Evolutionary conservation across 2,113 vertebrate genomes (phyloP).

Genomic region (Piliocolobus tephrosceles): DNA sequence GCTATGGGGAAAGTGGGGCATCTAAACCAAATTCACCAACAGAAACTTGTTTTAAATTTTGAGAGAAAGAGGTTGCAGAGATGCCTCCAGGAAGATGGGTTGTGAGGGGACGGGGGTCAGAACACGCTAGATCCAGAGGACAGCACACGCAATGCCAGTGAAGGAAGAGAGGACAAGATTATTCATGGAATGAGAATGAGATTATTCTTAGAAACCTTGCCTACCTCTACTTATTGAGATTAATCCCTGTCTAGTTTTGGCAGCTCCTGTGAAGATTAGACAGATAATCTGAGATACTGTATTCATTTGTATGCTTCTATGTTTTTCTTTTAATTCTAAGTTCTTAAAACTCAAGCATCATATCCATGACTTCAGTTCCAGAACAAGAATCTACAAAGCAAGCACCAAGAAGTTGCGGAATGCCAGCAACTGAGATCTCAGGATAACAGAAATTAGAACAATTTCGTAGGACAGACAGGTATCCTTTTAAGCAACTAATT

Average conservation of each 20-base stretch:
- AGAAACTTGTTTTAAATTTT: background rate
- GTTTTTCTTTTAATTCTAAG: background rate
- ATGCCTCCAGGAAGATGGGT: background rate
- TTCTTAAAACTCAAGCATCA: background rate
- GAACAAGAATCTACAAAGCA: background rate
- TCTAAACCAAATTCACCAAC: background rate
- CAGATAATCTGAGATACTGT: background rate
- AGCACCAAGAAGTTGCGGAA: background rate
- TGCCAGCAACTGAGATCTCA: background rate
- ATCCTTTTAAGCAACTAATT: background rate
- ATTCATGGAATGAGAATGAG: background rate
- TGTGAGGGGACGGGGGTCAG: background rate
- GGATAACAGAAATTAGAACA: background rate
- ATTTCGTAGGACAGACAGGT: background rate
- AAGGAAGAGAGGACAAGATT: background rate
- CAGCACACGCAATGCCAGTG: background rate
- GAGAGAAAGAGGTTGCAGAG: background rate
- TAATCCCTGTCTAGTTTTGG: background rate
- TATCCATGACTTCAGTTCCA: background rate
- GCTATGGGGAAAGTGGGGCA: fast-evolving
- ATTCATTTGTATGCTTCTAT: background rate
- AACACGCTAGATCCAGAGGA: background rate
- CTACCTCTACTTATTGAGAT: background rate
- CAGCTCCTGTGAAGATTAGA: background rate
- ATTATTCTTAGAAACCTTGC: background rate